Percentiles rank a stretch among this genome's conserved stretches.
These are phyloP conservation scores for Altica lythri DNA, from an alignment of 2,888 invertebrate genomes.

Conservation along the genomic window DNA sequence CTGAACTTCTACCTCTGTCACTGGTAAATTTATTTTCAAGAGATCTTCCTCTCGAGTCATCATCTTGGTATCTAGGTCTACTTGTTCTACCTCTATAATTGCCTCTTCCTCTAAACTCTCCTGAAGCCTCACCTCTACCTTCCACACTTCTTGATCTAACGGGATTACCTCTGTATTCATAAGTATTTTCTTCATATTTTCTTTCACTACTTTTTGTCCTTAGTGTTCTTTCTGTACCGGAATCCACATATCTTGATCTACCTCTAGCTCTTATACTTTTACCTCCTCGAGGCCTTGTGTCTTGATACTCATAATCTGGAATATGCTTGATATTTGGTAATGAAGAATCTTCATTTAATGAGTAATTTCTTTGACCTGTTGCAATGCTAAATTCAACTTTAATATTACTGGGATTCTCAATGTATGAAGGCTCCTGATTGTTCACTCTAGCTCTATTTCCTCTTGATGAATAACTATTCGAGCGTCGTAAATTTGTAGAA, in stretches of 20 bases:
- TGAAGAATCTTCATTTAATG: conserved; percentile 40
- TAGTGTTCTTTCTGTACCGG: conserved; percentile 1
- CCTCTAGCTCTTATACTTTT: conserved; percentile 11
- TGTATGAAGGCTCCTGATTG: conserved; percentile 11
- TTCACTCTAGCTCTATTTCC: conserved; percentile 22
- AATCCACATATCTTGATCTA: conserved; percentile 4
- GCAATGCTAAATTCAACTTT: conserved; percentile 45
- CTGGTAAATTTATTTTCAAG: not conserved
- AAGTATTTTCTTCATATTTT: conserved; percentile 1
- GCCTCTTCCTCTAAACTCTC: not conserved
- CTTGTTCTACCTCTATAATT: not conserved
- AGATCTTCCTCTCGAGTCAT: not conserved
- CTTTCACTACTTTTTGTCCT: conserved; percentile 21
- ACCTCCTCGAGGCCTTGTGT: conserved; percentile 7
- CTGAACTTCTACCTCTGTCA: not conserved
- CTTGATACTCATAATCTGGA: conserved; percentile 31
- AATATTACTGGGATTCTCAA: conserved; percentile 44
- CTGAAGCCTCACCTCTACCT: not conserved
- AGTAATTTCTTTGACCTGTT: conserved; percentile 46
- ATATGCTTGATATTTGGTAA: conserved; percentile 38
- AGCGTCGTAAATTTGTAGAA: not conserved
- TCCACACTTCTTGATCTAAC: conserved; percentile 24
- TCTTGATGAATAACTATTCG: conserved; percentile 10
- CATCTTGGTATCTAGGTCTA: too few relatives aligned
- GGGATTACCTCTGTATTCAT: conserved; percentile 7